Conservation (phyloP, 2,113 vertebrate genomes). For the Gallinago paraguaiae region DNA sequence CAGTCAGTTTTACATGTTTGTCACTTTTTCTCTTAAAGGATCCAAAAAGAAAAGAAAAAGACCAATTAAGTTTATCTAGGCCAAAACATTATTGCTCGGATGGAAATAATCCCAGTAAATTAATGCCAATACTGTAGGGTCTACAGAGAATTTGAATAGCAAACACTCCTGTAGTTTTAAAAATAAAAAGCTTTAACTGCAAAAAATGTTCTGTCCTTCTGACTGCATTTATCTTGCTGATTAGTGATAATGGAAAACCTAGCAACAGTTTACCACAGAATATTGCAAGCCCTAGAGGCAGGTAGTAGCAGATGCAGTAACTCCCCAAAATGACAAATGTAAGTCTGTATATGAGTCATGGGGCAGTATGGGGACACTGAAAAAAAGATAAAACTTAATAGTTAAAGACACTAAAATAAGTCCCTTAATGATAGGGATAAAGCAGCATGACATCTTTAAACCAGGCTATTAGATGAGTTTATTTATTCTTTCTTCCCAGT, state of each 20-base stretch:
- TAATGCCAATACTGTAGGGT: neutral
- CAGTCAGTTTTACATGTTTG: neutral
- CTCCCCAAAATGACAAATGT: neutral
- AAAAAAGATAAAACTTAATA: neutral
- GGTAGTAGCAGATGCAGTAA: neutral
- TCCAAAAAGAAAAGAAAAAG: neutral
- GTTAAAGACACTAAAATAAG: neutral
- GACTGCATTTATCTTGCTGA: constrained; percentile 34
- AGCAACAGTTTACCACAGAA: neutral
- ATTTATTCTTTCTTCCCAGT: neutral
- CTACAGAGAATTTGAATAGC: neutral
- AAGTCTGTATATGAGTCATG: neutral
- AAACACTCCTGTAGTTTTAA: neutral
- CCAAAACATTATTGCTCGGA: neutral
- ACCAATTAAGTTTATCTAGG: neutral
- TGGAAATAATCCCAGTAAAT: neutral
- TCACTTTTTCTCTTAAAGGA: neutral
- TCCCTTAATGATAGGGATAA: constrained; percentile 9
- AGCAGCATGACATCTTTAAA: constrained; percentile 25
- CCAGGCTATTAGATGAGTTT: neutral
- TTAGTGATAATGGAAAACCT: constrained; percentile 41
- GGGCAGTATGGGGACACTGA: neutral
- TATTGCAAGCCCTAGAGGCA: constrained; percentile 23
- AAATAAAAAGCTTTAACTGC: neutral
- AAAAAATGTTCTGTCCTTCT: neutral